These are phyloP conservation scores for Hybognathus amarus DNA, from an alignment of 2,797 vertebrate species.

Conservation along the genomic window DNA sequence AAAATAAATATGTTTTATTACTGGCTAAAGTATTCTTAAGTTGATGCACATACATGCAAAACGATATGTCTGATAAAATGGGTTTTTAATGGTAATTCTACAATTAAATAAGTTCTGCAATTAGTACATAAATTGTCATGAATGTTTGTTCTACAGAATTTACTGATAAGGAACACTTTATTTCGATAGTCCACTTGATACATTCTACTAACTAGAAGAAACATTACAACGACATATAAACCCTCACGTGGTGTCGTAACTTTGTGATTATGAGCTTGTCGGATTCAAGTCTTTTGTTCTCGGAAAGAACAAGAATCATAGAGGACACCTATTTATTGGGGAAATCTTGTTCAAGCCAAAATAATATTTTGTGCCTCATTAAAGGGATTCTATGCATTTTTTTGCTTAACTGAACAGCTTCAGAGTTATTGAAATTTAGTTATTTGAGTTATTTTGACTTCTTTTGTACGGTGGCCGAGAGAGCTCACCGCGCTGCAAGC, in stretches of 20 bases:
- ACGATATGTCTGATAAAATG: background rate
- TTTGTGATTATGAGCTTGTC: background rate
- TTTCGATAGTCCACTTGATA: background rate
- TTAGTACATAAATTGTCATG: background rate
- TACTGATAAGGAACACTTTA: background rate
- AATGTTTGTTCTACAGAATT: background rate
- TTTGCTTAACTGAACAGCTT: too few species aligned
- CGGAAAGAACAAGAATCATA: background rate
- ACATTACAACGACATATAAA: background rate
- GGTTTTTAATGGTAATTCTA: background rate
- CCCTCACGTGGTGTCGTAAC: background rate
- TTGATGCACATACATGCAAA: conserved; percentile 12
- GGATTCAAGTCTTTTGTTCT: background rate
- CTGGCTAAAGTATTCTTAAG: conserved; percentile 1
- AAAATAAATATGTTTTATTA: background rate
- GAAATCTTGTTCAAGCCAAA: background rate
- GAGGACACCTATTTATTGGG: background rate
- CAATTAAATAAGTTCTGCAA: background rate
- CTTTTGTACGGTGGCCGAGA: too few species aligned
- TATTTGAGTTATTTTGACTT: too few species aligned
- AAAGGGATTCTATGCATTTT: too few species aligned
- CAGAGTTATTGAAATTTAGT: too few species aligned
- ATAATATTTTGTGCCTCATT: too few species aligned
- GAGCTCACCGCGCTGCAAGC: too few species aligned
- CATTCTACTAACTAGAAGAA: background rate